Conservation (phyloP, 2,888 invertebrate species). For the Microchrysa polita region DNA sequence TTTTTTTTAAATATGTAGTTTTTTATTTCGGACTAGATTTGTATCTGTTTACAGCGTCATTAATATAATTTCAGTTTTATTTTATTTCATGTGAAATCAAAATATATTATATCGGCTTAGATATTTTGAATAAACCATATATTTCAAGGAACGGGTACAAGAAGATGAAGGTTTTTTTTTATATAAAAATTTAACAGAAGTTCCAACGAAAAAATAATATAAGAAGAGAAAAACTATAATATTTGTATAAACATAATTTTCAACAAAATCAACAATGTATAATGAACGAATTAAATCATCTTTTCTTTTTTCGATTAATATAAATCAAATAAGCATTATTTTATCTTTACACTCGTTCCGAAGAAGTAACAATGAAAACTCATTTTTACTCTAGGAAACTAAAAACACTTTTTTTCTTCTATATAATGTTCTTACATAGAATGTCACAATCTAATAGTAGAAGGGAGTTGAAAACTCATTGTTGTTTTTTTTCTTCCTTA, state of each 20-base stretch:
- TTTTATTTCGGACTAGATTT: conserved; percentile 30
- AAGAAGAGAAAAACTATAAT: conserved; percentile 23
- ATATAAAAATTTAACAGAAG: conserved; percentile 35
- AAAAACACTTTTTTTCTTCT: conserved; percentile 6
- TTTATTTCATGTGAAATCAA: not conserved
- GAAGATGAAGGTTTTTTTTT: not conserved
- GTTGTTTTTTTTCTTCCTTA: too few species aligned
- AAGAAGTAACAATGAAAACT: conserved; percentile 30
- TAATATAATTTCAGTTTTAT: conserved; percentile 12
- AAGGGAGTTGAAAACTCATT: conserved; percentile 34
- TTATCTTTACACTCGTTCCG: conserved; percentile 5
- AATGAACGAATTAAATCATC: conserved; percentile 27
- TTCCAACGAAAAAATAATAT: conserved; percentile 39
- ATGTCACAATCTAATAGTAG: conserved; percentile 21
- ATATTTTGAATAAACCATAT: not conserved
- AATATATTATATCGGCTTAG: not conserved
- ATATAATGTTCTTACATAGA: conserved; percentile 30
- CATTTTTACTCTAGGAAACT: conserved; percentile 21
- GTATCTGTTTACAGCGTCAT: conserved; percentile 32
- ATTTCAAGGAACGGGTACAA: conserved; percentile 5
- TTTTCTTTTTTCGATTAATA: too few species aligned
- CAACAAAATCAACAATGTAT: conserved; percentile 32
- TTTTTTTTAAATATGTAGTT: conserved; percentile 8
- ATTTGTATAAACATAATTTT: conserved; percentile 1
- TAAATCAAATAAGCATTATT: not conserved